Evolutionary conservation across 2,888 invertebrate species (phyloP), one percentile per base, ranked within the genome.

Genomic region (Cheilosia vulpina): DNA sequence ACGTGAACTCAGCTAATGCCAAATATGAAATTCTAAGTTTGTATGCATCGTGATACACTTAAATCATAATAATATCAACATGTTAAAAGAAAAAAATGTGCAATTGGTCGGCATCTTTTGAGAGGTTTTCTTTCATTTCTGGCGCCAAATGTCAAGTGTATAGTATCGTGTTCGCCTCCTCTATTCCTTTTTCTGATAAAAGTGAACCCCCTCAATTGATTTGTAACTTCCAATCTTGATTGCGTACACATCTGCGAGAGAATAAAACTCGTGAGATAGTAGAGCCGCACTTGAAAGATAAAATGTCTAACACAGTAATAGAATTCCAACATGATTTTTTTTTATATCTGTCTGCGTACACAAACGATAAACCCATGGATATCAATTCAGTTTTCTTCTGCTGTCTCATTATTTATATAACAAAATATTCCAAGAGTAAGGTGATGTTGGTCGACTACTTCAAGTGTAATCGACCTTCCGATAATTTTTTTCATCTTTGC

Each of bases 171-270:
- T 34, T 27, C 31, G 9, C 4, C 34, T 68, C 17, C 24, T 52
- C 41, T 50, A 62, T 75, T 57, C 47, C 19, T 69, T 65, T 63
- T 27, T 45, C 58, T 65, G 79, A 84, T 79, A 84, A 84, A 58
- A 79, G 43, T 24, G 43, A 71, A 17, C 31, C 47, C 11, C 63
- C 73, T 13, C 69, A 78, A 80, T 80, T 80, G 84, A 80, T 69
- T 66, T 75, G 65, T 80, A 62, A 75, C 80, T 79, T 66, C 69
- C 60, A 84, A 80, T 80, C 65, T 84, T 60, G 80, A 84, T 80
- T 79, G 71, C 65, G 45, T 75, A 73, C 55, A 24, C 52, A 68
- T 78, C 65, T 72, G 41, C 31, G 21, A n/a, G 43, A 45, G 58
- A 34, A 17, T 9, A 71, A 45, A 65, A 24, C n/a, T 2, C 55